phyloP scores from a whole-genome alignment of 2,797 vertebrate species.

The Dermochelys coriacea region DNA sequence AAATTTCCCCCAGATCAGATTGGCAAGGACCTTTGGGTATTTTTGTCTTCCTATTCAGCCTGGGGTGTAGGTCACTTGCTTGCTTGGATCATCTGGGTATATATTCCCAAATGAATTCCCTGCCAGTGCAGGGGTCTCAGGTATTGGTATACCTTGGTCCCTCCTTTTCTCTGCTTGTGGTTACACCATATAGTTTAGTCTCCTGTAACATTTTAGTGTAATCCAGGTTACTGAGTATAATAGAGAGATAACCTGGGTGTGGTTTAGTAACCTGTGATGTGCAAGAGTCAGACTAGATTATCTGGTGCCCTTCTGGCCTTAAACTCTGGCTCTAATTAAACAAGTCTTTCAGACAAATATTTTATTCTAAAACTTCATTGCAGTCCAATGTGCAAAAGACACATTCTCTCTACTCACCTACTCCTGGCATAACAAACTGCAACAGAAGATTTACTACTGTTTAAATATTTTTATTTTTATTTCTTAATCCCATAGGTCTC shows the following conservation, averaged over 20 bases:
- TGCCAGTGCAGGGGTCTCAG: background rate
- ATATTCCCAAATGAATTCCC: background rate
- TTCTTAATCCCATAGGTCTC: background rate
- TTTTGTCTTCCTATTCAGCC: background rate
- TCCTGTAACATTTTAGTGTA: background rate
- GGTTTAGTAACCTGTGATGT: background rate
- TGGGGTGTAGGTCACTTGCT: background rate
- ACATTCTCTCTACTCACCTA: background rate
- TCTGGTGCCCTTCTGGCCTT: background rate
- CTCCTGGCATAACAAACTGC: background rate
- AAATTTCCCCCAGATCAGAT: background rate
- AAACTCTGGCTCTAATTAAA: background rate
- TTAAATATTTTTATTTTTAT: constrained; percentile 18
- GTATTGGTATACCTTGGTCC: background rate
- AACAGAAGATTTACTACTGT: background rate
- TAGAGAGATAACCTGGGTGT: background rate
- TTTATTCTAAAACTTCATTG: background rate
- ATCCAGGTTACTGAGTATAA: background rate
- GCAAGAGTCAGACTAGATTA: background rate
- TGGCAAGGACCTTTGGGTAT: background rate
- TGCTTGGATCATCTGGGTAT: background rate
- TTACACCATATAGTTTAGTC: background rate
- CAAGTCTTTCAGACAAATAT: background rate
- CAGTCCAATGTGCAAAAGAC: background rate
- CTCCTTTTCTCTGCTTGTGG: background rate